phyloP scores from a whole-genome alignment of 1,140 invertebrate species.

The Druon quercuslanigerum region DNA sequence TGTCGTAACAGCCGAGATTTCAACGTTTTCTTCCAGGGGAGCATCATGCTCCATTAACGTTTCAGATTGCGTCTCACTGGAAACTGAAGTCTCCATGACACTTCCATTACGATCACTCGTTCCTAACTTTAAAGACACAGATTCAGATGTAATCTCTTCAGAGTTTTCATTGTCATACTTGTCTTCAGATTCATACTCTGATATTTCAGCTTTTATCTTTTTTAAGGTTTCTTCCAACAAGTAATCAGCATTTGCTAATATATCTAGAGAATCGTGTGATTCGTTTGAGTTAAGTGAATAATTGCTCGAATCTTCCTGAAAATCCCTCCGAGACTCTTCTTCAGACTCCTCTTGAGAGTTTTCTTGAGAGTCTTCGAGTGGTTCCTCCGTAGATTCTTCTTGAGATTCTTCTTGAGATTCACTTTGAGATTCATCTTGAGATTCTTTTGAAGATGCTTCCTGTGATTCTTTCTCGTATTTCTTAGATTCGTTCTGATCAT shows the following conservation, averaged over 20 bases:
- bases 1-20: constrained; percentile 24
- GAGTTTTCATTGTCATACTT: constrained; percentile 45
- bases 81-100: constrained; percentile 41
- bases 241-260: constrained; percentile 64
- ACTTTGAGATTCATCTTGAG: constrained; percentile 39
- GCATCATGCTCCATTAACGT: constrained; percentile 1
- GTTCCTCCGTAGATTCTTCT: constrained; percentile 1
- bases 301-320: constrained; percentile 36
- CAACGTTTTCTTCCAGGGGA: constrained; percentile 22
- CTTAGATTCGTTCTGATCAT: constrained; percentile 38
- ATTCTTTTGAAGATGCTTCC: constrained; percentile 41
- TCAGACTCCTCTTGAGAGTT: constrained; percentile 36
- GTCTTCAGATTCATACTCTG: constrained; percentile 59
- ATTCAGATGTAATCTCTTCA: constrained; percentile 47
- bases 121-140: constrained; percentile 37
- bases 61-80: constrained; percentile 39
- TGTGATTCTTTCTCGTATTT: constrained; percentile 43
- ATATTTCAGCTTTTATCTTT: constrained; percentile 68
- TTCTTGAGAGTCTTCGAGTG: constrained; percentile 21
- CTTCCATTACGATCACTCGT: constrained; percentile 44
- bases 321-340: constrained; percentile 6
- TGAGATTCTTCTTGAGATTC: constrained; percentile 54
- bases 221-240: constrained; percentile 67
- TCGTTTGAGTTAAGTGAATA: constrained; percentile 34
- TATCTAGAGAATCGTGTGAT: constrained; percentile 53